phyloP scores from a whole-genome alignment of 2,888 invertebrate genomes.

The Stegophylla sp. region DNA sequence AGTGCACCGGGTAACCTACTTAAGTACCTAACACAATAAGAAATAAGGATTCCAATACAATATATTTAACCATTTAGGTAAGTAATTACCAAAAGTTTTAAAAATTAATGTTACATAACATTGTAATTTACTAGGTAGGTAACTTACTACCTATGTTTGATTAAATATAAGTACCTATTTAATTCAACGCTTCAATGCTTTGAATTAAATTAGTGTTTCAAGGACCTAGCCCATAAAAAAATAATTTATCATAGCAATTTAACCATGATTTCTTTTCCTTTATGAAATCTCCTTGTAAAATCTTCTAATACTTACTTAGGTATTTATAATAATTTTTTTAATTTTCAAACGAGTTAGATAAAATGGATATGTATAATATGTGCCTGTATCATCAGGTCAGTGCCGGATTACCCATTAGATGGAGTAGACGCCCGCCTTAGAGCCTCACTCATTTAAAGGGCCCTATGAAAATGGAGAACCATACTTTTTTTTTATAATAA shows the following conservation, averaged over 20 bases:
- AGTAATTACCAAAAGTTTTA: too few species aligned
- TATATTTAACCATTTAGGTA: too few species aligned
- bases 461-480: not conserved
- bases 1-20: too few species aligned
- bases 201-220: constrained; percentile 45
- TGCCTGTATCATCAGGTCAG: too few species aligned
- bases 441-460: not conserved
- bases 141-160: not conserved
- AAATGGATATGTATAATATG: too few species aligned
- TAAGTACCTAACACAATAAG: too few species aligned
- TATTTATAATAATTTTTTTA: too few species aligned
- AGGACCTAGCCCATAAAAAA: constrained; percentile 18
- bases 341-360: too few species aligned
- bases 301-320: too few species aligned
- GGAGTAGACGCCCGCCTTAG: not conserved
- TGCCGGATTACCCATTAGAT: not conserved
- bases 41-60: too few species aligned
- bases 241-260: constrained; percentile 21
- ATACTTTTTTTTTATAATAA: not conserved
- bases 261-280: constrained; percentile 29
- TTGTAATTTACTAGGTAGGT: not conserved
- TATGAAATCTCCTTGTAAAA: constrained; percentile 31
- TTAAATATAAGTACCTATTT: constrained; percentile 30
- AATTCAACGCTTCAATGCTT: constrained; percentile 31
- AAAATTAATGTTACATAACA: not conserved